These are phyloP conservation scores for Oxyura jamaicensis DNA, from an alignment of 2,113 vertebrate genomes.

Conservation along the genomic window DNA sequence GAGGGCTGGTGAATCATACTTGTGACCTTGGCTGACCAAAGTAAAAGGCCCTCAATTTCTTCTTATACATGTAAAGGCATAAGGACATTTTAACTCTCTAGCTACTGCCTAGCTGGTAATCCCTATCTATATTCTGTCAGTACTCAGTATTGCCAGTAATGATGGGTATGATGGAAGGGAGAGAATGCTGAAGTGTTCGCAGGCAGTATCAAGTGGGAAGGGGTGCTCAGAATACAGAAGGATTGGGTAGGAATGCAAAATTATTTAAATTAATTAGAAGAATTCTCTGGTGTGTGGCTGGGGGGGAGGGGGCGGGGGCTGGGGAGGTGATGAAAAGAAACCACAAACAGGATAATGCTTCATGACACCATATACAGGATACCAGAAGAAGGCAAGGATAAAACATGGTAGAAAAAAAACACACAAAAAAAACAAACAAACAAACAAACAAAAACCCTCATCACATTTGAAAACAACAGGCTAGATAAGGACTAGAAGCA, in stretches of 20 bases:
- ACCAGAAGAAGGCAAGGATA: not conserved
- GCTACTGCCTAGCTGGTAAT: not conserved
- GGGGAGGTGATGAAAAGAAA: not conserved
- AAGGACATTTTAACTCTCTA: not conserved
- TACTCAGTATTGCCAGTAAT: not conserved
- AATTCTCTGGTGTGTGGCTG: not conserved
- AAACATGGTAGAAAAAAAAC: not conserved
- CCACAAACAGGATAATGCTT: fast-evolving
- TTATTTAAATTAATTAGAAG: not conserved
- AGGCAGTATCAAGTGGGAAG: not conserved
- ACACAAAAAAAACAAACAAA: too few species aligned
- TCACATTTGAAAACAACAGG: not conserved
- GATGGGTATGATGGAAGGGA: not conserved
- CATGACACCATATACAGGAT: fast-evolving
- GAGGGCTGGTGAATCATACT: not conserved
- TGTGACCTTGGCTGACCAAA: not conserved
- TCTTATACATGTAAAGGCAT: not conserved
- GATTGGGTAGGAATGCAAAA: not conserved
- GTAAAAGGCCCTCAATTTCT: not conserved
- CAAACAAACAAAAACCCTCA: too few species aligned
- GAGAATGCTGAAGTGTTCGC: not conserved
- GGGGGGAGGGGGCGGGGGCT: too few species aligned
- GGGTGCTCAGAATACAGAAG: not conserved
- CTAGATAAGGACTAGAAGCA: not conserved
- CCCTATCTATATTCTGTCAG: not conserved